These are phyloP conservation scores for Heliocidaris tuberculata DNA, from an alignment of 35 echinoderm and acorn worm species.

Conservation along the genomic window DNA sequence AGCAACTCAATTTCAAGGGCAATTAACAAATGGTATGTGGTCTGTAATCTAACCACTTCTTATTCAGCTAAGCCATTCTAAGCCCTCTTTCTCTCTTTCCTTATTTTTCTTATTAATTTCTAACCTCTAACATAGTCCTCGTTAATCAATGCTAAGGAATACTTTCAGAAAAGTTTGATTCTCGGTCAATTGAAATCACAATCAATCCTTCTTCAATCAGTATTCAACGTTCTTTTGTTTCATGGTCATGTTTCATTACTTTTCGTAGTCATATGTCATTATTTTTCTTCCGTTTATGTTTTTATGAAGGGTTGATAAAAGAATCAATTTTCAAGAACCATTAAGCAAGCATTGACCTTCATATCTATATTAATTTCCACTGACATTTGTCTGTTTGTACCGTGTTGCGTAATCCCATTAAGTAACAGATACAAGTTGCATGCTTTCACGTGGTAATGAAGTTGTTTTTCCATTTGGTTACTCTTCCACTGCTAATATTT, in stretches of 20 bases:
- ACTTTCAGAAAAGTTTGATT: neutral
- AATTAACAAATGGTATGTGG: conserved; percentile 37
- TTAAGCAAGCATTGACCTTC: neutral
- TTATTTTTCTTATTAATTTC: neutral
- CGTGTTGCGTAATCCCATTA: neutral
- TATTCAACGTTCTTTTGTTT: neutral
- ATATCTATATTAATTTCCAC: neutral
- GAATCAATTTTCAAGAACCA: neutral
- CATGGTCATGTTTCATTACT: neutral
- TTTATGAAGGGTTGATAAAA: neutral
- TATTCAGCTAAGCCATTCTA: neutral
- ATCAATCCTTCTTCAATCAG: neutral
- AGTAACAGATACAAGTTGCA: neutral
- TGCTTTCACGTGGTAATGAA: neutral
- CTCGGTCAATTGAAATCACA: neutral
- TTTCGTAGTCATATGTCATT: neutral
- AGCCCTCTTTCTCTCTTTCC: neutral
- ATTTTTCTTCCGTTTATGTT: neutral
- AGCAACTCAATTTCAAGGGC: conserved; percentile 37
- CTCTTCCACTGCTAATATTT: neutral
- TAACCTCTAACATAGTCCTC: neutral
- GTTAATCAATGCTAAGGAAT: neutral
- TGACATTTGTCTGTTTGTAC: too few species aligned
- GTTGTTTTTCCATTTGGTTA: neutral
- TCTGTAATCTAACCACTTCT: conserved; percentile 9